Percentiles rank a stretch among this genome's conserved stretches.
Evolutionary conservation across 2,888 invertebrate species (phyloP).

Genomic region (Griposia aprilina): DNA sequence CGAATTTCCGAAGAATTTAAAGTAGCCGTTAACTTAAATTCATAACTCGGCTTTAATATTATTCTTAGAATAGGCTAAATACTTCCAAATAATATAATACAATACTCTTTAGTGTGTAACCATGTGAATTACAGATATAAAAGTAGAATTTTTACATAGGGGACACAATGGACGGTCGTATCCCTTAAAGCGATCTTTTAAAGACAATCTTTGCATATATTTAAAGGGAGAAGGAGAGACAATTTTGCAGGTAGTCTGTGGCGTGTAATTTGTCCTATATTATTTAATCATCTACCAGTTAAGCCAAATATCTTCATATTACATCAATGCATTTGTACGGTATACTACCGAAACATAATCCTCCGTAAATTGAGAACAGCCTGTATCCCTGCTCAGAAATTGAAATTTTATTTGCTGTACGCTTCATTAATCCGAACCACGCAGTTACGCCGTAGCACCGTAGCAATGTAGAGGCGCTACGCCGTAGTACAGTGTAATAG

Average conservation of each 20-base stretch:
- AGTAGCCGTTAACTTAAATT: too few relatives aligned
- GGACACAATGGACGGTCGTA: too few relatives aligned
- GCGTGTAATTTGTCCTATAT: not conserved
- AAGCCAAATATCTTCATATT: not conserved
- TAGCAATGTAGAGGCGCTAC: slow-evolving; percentile 56
- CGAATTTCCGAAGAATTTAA: not conserved
- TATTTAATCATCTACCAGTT: not conserved
- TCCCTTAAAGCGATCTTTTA: too few relatives aligned
- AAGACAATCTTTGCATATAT: too few relatives aligned
- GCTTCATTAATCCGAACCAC: slow-evolving; percentile 70
- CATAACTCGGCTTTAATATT: too few relatives aligned
- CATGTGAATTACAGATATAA: too few relatives aligned
- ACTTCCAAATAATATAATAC: too few relatives aligned
- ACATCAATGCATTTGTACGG: slow-evolving; percentile 6
- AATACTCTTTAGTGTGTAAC: too few relatives aligned
- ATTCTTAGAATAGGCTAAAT: too few relatives aligned
- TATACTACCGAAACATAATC: slow-evolving; percentile 11
- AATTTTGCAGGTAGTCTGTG: not conserved
- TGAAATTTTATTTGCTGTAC: slow-evolving; percentile 68
- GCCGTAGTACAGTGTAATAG: slow-evolving; percentile 52
- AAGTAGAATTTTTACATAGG: too few relatives aligned
- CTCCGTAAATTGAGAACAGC: slow-evolving; percentile 33
- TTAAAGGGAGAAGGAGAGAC: too few relatives aligned
- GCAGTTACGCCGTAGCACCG: slow-evolving; percentile 65
- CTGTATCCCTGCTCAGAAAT: slow-evolving; percentile 50